These are phyloP conservation scores for Hydrochoerus hydrochaeris DNA, from an alignment of 2,113 vertebrate genomes.

Conservation along the genomic window DNA sequence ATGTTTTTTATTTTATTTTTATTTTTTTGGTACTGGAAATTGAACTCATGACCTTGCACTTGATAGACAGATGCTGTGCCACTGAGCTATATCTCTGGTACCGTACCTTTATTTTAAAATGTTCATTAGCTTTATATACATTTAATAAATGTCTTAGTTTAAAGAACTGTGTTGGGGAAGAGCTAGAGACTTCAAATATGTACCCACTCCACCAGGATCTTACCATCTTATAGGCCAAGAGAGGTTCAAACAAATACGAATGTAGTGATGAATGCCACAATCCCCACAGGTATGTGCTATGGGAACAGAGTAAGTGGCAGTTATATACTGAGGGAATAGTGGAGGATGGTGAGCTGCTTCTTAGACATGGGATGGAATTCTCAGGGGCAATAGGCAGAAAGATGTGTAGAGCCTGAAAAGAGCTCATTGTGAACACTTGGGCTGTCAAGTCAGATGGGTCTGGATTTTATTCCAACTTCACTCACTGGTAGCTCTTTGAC, in stretches of 20 bases:
- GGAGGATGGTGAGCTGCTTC: neutral
- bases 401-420: neutral
- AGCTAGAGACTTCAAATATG: neutral
- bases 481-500: neutral
- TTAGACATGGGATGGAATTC: neutral
- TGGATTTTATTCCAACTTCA: neutral
- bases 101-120: constrained; percentile 12
- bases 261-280: neutral
- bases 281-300: neutral
- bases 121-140: neutral
- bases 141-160: neutral
- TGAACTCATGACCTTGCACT: too few species aligned
- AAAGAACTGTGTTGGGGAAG: neutral
- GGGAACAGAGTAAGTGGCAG: neutral
- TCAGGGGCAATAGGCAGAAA: neutral
- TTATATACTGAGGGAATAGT: neutral
- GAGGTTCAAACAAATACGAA: neutral
- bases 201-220: neutral
- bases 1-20: neutral
- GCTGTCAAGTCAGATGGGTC: neutral
- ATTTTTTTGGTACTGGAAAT: too few species aligned
- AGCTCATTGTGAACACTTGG: neutral
- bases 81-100: too few species aligned
- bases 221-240: neutral
- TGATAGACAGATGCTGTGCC: too few species aligned